Evolutionary conservation across 2,797 vertebrate genomes (phyloP).

Genomic region (Dicrostonyx torquatus): DNA sequence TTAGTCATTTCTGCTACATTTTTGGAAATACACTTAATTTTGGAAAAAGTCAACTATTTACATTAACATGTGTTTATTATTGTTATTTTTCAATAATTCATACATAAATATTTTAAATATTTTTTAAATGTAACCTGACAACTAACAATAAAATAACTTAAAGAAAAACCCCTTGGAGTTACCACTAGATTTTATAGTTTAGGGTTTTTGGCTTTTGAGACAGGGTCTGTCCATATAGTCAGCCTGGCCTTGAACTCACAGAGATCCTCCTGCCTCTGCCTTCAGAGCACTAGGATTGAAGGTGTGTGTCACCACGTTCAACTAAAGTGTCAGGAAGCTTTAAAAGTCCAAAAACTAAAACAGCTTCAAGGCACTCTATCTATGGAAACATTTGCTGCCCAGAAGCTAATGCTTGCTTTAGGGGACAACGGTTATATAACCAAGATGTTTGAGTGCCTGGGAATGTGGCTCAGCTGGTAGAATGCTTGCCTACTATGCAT

Average conservation of each 20-base stretch:
- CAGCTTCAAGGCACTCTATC: not conserved
- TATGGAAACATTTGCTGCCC: not conserved
- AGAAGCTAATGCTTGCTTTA: not conserved
- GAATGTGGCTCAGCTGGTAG: not conserved
- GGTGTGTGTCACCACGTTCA: not conserved
- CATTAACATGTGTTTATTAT: slow-evolving; percentile 11
- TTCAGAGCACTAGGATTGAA: not conserved
- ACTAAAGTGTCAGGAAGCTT: not conserved
- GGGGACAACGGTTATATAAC: not conserved
- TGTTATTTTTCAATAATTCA: not conserved
- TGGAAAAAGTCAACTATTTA: slow-evolving; percentile 18
- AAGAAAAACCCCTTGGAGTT: not conserved
- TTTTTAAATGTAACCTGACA: slow-evolving; percentile 52
- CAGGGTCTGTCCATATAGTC: not conserved
- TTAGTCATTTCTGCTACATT: not conserved
- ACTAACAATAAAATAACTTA: slow-evolving; percentile 2
- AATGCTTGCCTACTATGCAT: no score
- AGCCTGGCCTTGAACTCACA: not conserved
- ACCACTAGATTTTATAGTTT: not conserved
- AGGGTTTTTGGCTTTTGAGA: not conserved
- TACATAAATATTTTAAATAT: slow-evolving; percentile 11
- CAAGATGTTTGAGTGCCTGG: not conserved
- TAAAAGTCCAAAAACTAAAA: slow-evolving; percentile 31
- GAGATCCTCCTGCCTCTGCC: not conserved
- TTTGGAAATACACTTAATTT: slow-evolving; percentile 44